Base-by-base conservation (phyloP, 2,888 invertebrate species). In the Cheilosia impressa region DNA sequence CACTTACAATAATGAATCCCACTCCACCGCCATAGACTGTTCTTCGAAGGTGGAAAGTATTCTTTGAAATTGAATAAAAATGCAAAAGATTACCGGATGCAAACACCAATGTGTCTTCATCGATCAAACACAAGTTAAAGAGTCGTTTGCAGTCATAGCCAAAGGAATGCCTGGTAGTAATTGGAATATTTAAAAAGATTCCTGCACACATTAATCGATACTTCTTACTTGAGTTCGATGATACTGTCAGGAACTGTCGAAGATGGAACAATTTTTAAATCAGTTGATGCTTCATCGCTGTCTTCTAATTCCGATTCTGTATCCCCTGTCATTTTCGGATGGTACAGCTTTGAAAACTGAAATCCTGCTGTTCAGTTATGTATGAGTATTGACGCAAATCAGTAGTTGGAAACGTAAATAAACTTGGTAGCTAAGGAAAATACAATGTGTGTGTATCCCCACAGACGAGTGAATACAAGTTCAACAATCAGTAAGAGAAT, bases 141-240 rank as follows among this genome's bases (percentile, higher is more conserved):
- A 95, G 94, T 89, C 95, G 96, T 88, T 94, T 95, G 90, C 97
- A 97, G 90, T 98, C 95, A 90, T 97, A 98, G 9, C 97, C 97
- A 91, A 95, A 98, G 0, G 97, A 97, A 92, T 96, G 93, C 90
- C 97, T 97, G 38, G 38, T 38, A 10, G 38, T 13, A 45, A 47
- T 38, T 19, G 17, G 10, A 72, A 60, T 43, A 17, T 38, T 4
- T n/a, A 10, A 13, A 17, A 19, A 24, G 27, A 47, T 17, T 31
- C 4, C 38, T 10, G 13, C 13, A 38, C 38, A 38, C 13, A 13
- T 13, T 13, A 38, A 4, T 24, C 7, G 15, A 38, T 0, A 24
- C 22, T 4, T 75, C 89, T 87, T 85, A 91, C 91, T 89, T 89
- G 1, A 91, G 87, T 65, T 85, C 80, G 4, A 91, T 69, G n/a